Percentiles rank a stretch among this genome's conserved stretches.
These are phyloP conservation scores for Cepaea hortensis DNA, from an alignment of 2,888 invertebrate species.

Conservation along the genomic window DNA sequence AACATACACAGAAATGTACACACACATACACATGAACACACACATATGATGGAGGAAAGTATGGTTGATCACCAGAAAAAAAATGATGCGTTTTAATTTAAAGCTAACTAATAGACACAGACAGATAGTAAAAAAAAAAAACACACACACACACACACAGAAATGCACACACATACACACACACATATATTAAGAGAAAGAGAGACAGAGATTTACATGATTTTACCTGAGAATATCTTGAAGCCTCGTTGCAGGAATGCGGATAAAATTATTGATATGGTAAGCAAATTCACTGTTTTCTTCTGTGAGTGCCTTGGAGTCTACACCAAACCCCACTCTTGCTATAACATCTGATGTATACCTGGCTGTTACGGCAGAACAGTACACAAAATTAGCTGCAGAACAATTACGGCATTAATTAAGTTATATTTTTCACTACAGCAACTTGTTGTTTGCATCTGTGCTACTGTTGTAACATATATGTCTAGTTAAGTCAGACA, in stretches of 20 bases:
- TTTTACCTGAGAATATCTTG: slow-evolving; percentile 35
- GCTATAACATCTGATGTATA: slow-evolving; percentile 43
- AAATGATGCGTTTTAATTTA: no score
- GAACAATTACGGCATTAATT: neutral
- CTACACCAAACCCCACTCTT: slow-evolving; percentile 31
- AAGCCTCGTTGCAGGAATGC: slow-evolving; percentile 41
- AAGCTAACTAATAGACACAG: no score
- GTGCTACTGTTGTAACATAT: no score
- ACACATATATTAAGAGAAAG: neutral
- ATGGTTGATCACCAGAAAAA: no score
- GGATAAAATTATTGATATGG: slow-evolving; percentile 29
- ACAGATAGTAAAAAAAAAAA: no score
- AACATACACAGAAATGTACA: no score
- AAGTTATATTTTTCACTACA: no score
- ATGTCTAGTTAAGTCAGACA: no score
- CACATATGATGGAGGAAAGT: no score
- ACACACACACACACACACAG: no score
- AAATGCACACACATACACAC: neutral
- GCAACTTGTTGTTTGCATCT: no score
- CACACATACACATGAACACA: no score
- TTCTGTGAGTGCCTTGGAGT: slow-evolving; percentile 38
- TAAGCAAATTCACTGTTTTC: slow-evolving; percentile 42
- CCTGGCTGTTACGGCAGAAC: neutral
- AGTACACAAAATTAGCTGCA: neutral
- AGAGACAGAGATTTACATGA: neutral